Evolutionary conservation across 2,797 vertebrate species (phyloP), one percentile per base, ranked within the genome.

Genomic region (Diglossa cyanea): DNA sequence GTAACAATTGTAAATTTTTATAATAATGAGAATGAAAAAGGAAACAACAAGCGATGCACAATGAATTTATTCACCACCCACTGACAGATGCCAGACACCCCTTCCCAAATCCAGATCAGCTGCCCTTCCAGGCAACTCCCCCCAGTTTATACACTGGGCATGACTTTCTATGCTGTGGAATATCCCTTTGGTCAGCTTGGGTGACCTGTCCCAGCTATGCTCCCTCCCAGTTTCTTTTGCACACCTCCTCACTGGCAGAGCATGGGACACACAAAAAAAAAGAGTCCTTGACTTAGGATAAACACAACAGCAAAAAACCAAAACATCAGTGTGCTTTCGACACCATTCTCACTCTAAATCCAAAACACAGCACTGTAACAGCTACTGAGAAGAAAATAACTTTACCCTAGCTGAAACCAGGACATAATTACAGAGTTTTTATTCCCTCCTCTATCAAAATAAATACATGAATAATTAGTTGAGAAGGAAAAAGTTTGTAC

Each of bases 391-490:
- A 61, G 15, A 54, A 55, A 50, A 16, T 37, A 50, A 37, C 13
- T n/a, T 42, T 44, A 33, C 17, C 9, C 4, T 48, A 15, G 7
- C 48, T 44, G 19, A 62, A 75, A 81, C 18, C 7, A 68, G 42
- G n/a, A n/a, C 55, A 51, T 6, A 20, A 26, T 54, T 42, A 33
- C 9, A 55, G 30, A n/a, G 9, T 40, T 88, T 71, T 79, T 5
- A 53, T 37, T 88, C 16, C 14, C 20, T 71, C 85, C 42, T 76
- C 35, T 74, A 24, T 71, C 25, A 67, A 92, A 90, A 86, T 67
- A 71, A 48, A 73, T 47, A 4, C 8, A 25, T 61, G 9, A 81
- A 84, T 62, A 72, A 50, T 68, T 61, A 65, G 4, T 54, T 73
- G 44, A 90, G 51, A 50, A 61, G 6, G 45, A 35, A 78, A 86